These are phyloP conservation scores for Ptilorrhoa leucosticta DNA, from an alignment of 2,113 vertebrate genomes.

Conservation along the genomic window DNA sequence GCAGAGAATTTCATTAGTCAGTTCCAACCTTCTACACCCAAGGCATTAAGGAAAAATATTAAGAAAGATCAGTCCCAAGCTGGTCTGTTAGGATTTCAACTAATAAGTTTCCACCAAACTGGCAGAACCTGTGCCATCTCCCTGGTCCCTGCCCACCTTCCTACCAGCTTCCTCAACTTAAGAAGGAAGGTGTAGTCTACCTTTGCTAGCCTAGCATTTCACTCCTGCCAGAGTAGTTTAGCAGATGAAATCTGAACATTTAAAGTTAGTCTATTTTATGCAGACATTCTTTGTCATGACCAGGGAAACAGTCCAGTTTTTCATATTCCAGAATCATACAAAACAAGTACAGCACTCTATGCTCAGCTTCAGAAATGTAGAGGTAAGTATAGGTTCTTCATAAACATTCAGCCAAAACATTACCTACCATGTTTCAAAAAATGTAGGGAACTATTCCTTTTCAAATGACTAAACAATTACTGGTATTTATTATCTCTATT, in stretches of 20 bases:
- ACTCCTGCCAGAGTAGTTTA: background rate
- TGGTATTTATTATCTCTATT: background rate
- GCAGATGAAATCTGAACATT: background rate
- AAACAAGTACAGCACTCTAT: background rate
- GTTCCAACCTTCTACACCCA: background rate
- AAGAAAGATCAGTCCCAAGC: background rate
- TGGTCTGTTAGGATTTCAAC: background rate
- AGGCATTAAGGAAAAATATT: background rate
- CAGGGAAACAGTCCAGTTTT: background rate
- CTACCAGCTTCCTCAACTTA: background rate
- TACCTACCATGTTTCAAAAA: background rate
- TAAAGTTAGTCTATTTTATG: background rate
- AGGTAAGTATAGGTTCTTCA: background rate
- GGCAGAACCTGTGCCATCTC: conserved; percentile 38
- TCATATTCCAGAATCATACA: background rate
- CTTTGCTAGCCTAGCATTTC: background rate
- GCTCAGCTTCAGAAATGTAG: background rate
- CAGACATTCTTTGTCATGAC: background rate
- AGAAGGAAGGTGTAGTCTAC: background rate
- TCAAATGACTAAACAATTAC: conserved; percentile 9
- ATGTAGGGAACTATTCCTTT: background rate
- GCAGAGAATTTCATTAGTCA: background rate
- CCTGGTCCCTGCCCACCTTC: background rate
- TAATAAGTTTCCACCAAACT: conserved; percentile 1
- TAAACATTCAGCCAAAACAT: background rate